Evolutionary conservation across 1,140 invertebrate genomes (phyloP).

Genomic region (Neelides sp.): DNA sequence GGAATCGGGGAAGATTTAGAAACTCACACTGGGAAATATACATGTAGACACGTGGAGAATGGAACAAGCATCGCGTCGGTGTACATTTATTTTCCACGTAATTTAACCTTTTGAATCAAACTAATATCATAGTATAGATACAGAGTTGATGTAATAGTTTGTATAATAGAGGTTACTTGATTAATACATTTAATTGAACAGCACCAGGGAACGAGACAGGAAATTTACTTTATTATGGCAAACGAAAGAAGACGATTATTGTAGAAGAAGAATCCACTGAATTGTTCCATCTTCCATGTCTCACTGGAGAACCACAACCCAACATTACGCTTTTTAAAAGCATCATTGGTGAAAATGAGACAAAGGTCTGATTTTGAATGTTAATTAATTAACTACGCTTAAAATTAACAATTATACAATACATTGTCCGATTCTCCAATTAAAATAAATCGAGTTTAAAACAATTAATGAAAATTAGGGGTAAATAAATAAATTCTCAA

Average conservation of each 20-base stretch:
- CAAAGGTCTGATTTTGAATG: background rate
- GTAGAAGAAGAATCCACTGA: background rate
- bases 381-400: background rate
- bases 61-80: background rate
- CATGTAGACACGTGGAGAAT: conserved; percentile 13
- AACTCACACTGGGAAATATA: conserved; percentile 14
- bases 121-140: background rate
- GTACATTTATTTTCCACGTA: conserved; percentile 15
- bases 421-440: background rate
- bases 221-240: conserved; percentile 11
- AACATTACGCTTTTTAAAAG: conserved; percentile 5
- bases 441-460: background rate
- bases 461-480: background rate
- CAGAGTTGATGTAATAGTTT: background rate
- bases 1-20: conserved; percentile 1
- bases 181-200: no score
- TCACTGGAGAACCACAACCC: background rate
- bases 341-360: background rate
- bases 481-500: background rate
- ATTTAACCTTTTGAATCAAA: background rate
- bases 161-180: background rate
- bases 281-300: conserved; percentile 5
- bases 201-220: conserved; percentile 10
- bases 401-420: background rate
- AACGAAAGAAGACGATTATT: conserved; percentile 1